Base-by-base conservation (phyloP, 2,888 invertebrate genomes). In the Cephus pygmeus region DNA sequence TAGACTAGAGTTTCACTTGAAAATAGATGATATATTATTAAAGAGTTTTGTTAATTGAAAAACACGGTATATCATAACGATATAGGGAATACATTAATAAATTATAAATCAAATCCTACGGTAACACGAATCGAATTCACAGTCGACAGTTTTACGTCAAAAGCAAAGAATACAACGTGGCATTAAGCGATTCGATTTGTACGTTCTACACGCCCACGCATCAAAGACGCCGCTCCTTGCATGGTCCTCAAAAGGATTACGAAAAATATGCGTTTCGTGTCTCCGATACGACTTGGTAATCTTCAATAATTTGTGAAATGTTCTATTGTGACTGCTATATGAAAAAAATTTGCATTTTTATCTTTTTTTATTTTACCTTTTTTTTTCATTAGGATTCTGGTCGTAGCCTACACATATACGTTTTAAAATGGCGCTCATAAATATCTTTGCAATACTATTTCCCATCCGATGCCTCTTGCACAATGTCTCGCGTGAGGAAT, bases 151-250 rank as follows among this genome's bases (percentile, higher is more conserved):
- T 56, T 23, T 56, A 56, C 56, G 56, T 56, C 56, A 23, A 56
- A 23, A 56, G 56, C 23, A 56, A 56, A 56, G 85, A 85, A 91
- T 90, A 89, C 90, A 91, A 90, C 90, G 90, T 89, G 89, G 90
- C 88, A 87, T 83, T 81, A 85, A 81, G 85, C 87, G 86, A 90
- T 91, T 90, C 91, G 90, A 91, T 91, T 90, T 90, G 89, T 89
- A 88, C 85, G 86, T 81, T 80, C 85, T 71, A 71, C 85, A 85
- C 89, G 87, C 89, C 89, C 87, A 89, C 89, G 87, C 88, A 88
- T 90, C 89, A 90, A 91, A 89, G 87, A 85, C 79, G 83, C 88
- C 88, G 89, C 85, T 82, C 83, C 81, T 80, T 80, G 80, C 78
- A 56, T 73, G 75, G 80, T 75, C 77, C 69, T 36, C 78, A 76